Evolutionary conservation across 2,113 vertebrate species (phyloP).

Genomic region (Nothobranchius furzeri): DNA sequence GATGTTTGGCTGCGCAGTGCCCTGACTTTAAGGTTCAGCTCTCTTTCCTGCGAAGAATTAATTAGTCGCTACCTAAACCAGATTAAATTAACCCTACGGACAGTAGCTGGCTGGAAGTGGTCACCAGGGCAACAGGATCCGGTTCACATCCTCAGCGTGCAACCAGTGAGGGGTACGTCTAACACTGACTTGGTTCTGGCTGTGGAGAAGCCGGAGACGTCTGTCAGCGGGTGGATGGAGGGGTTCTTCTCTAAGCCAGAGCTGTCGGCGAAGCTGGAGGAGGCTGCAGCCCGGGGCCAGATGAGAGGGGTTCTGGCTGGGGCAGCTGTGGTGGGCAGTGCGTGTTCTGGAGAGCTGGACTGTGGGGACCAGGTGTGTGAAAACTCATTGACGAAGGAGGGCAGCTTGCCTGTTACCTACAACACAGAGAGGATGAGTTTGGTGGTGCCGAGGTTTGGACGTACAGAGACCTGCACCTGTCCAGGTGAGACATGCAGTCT

Average conservation of each 20-base stretch:
- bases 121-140: conserved; percentile 83
- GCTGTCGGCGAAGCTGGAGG: conserved; percentile 87
- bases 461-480: conserved; percentile 88
- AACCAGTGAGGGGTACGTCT: conserved; percentile 81
- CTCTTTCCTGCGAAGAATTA: conserved; percentile 89
- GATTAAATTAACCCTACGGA: conserved; percentile 84
- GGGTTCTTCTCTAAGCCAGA: conserved; percentile 87
- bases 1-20: conserved; percentile 87
- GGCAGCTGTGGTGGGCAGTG: conserved; percentile 83
- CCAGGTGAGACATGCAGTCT: conserved; percentile 76
- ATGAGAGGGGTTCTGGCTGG: conserved; percentile 85
- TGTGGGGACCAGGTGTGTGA: conserved; percentile 91
- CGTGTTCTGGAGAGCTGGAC: conserved; percentile 87
- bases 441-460: conserved; percentile 86
- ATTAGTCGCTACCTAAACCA: conserved; percentile 87
- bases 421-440: conserved; percentile 92
- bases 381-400: conserved; percentile 84
- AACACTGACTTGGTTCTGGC: conserved; percentile 92
- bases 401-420: conserved; percentile 85
- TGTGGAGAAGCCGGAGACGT: conserved; percentile 81
- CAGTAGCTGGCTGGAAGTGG: conserved; percentile 68
- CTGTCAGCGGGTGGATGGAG: conserved; percentile 5
- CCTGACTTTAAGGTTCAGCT: conserved; percentile 87
- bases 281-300: conserved; percentile 74
- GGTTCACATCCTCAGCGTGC: conserved; percentile 88